These are phyloP conservation scores for Diogma glabrata DNA, from an alignment of 2,888 invertebrate genomes.

Conservation along the genomic window DNA sequence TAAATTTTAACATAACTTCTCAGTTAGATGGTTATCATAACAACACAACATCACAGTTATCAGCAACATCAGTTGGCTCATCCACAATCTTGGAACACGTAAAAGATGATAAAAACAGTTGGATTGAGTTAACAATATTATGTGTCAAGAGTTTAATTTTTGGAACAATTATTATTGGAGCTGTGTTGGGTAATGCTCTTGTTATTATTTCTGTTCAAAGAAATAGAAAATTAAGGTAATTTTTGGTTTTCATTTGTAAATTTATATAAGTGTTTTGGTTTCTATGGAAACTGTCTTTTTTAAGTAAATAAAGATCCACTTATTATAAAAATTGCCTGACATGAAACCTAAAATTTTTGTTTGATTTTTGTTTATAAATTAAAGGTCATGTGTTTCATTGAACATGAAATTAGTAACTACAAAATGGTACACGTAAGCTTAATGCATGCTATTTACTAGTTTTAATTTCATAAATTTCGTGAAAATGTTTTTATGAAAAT, in stretches of 20 bases:
- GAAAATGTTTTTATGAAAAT: no score
- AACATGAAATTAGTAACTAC: no score
- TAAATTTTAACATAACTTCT: constrained; percentile 9
- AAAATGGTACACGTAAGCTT: no score
- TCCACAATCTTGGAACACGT: constrained; percentile 15
- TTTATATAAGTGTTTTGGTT: no score
- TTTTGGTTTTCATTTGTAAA: background rate
- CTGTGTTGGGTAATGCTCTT: constrained; percentile 82
- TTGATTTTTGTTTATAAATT: no score
- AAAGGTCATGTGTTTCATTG: no score
- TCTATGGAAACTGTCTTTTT: no score
- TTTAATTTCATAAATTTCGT: no score
- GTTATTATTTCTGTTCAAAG: constrained; percentile 46
- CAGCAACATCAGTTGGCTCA: background rate
- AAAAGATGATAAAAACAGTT: constrained; percentile 25
- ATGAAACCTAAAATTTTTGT: no score
- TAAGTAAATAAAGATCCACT: no score
- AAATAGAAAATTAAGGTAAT: constrained; percentile 36
- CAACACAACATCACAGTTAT: constrained; percentile 1
- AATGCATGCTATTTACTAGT: no score
- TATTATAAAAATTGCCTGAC: no score
- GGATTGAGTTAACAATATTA: constrained; percentile 46
- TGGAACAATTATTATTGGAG: constrained; percentile 76
- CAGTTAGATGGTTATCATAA: background rate
- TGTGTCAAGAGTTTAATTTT: constrained; percentile 68